Evolutionary conservation across 2,113 vertebrate species (phyloP).

Genomic region (Oriolus oriolus): DNA sequence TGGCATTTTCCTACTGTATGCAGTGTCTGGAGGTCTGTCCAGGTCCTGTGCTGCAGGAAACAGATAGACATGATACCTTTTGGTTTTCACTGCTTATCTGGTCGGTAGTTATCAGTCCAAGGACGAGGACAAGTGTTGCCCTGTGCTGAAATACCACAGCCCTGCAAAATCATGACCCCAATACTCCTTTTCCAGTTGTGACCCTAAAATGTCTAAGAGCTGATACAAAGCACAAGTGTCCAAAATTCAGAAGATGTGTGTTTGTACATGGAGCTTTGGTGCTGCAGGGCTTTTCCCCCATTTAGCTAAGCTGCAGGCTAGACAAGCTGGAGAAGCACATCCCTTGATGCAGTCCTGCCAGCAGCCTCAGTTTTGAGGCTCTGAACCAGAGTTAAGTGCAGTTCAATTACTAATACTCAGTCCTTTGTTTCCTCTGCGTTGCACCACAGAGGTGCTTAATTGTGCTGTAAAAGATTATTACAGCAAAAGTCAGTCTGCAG

Average conservation of each 20-base stretch:
- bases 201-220: not conserved
- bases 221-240: not conserved
- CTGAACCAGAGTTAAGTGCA: not conserved
- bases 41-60: not conserved
- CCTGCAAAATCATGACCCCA: not conserved
- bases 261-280: not conserved
- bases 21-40: not conserved
- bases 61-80: not conserved
- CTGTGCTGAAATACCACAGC: not conserved
- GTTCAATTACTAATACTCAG: not conserved
- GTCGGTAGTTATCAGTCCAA: not conserved
- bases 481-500: not conserved
- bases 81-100: not conserved
- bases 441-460: not conserved
- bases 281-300: not conserved
- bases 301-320: not conserved
- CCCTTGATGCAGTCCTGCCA: not conserved
- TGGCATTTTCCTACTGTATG: not conserved
- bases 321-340: fast-evolving
- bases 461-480: not conserved
- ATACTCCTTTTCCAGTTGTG: not conserved
- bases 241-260: not conserved
- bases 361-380: not conserved
- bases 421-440: not conserved
- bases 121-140: not conserved